phyloP scores from a whole-genome alignment of 1,140 invertebrate species.

The Luehdorfia chinensis region DNA sequence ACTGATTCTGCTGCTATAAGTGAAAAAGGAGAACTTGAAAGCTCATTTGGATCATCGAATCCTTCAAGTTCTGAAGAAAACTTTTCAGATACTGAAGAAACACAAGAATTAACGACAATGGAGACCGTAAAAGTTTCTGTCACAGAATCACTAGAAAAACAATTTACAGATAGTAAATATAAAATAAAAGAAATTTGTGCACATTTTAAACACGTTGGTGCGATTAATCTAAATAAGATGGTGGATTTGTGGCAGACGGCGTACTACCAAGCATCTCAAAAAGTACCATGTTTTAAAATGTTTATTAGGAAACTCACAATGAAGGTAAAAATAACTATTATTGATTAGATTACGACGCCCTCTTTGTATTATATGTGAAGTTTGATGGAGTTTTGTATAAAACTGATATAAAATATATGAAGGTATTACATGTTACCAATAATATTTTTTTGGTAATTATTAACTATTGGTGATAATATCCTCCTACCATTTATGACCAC shows the following conservation, averaged over 20 bases:
- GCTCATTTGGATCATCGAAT: conserved; percentile 3
- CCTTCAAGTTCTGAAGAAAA: conserved; percentile 6
- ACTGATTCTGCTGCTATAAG: too few relatives aligned
- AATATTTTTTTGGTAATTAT: too few relatives aligned
- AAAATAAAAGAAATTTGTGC: conserved; percentile 15
- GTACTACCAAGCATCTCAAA: conserved; percentile 22
- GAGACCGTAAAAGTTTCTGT: background rate
- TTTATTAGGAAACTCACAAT: conserved; percentile 21
- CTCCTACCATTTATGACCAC: too few relatives aligned
- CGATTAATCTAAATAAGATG: conserved; percentile 21
- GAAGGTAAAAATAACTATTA: conserved; percentile 20
- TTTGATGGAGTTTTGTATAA: too few relatives aligned
- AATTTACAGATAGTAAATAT: conserved; percentile 1
- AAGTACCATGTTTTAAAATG: conserved; percentile 36
- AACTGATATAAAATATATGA: too few relatives aligned
- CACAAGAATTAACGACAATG: conserved; percentile 6
- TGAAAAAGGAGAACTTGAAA: conserved; percentile 3
- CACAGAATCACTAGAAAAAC: background rate
- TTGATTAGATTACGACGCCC: too few relatives aligned
- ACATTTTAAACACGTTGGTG: conserved; percentile 18
- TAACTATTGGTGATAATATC: too few relatives aligned
- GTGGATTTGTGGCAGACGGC: conserved; percentile 35
- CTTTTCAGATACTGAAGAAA: conserved; percentile 4
- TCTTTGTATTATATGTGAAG: background rate
- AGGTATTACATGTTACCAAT: too few relatives aligned